Evolutionary conservation across 2,888 invertebrate genomes (phyloP).

Genomic region (Eucera pruinosa): DNA sequence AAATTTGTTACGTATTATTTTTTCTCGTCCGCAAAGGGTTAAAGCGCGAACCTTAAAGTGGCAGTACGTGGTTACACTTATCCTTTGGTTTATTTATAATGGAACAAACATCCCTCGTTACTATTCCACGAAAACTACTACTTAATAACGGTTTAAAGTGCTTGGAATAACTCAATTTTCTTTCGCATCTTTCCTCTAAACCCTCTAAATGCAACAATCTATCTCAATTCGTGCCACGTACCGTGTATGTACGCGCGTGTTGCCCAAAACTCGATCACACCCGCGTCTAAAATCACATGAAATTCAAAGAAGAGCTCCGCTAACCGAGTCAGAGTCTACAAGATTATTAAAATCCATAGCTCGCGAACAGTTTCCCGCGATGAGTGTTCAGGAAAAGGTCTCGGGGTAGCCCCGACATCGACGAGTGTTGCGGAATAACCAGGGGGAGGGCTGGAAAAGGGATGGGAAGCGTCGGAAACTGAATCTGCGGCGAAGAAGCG

Average conservation of each 20-base stretch:
- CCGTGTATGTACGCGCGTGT: not conserved
- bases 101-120: too few relatives aligned
- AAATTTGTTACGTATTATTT: too few relatives aligned
- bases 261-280: not conserved
- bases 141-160: too few relatives aligned
- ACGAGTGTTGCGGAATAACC: not conserved
- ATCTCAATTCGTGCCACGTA: not conserved
- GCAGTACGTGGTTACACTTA: too few relatives aligned
- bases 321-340: not conserved
- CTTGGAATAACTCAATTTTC: not conserved
- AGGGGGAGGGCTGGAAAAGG: not conserved
- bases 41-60: too few relatives aligned
- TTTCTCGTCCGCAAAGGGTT: too few relatives aligned
- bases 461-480: slow-evolving; percentile 10
- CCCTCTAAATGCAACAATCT: not conserved
- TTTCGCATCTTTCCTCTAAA: not conserved
- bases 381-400: not conserved
- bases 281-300: not conserved
- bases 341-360: slow-evolving; percentile 21
- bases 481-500: slow-evolving; percentile 19
- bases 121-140: too few relatives aligned
- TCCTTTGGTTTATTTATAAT: too few relatives aligned
- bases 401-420: not conserved
- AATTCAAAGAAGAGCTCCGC: not conserved
- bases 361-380: not conserved